Base-by-base conservation (phyloP, 2,113 vertebrate species). In the Marmota monax region DNA sequence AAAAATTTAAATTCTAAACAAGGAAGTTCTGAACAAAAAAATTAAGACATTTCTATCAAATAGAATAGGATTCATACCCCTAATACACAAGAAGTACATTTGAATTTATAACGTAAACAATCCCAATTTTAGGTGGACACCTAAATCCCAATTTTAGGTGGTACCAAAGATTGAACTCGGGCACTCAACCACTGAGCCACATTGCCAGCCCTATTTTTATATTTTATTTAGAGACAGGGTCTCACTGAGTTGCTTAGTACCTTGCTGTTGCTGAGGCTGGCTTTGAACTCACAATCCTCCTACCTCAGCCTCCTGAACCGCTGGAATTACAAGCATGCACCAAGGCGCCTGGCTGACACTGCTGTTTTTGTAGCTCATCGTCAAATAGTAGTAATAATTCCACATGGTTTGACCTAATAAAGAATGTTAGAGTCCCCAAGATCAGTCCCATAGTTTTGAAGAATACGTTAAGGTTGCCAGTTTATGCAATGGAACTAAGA, bases 71-170 rank as follows among this genome's bases (percentile, higher is more conserved):
- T 78, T 61, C 72, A 0, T 86, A 72, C 78, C 23, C 76, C 42
- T 48, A 82, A 32, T 34, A 37, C 1, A 90, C 4, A 92, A 93
- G n/a, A 74, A 94, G 5, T 65, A 12, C 29, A 83, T 58, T 84
- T 22, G 58, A 93, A 92, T 82, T 88, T 45, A 77, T 34, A 61
- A 76, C n/a, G 11, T 78, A 78, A 96, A 85, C 23, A 86, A 96
- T 69, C 45, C 45, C 45, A 45, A 45, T 45, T 45, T 45, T 45
- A 45, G 45, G 45, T 45, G 45, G 45, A 45, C 45, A 45, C 8
- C 45, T 45, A 45, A 45, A 45, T 45, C 45, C 45, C 45, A 45
- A 45, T 45, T 45, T 45, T 45, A 45, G 45, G 45, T 45, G 11
- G 48, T 51, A 51, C 48, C 2, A 51, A 12, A 51, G 48, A 51